A percentile compares a stretch with the other conserved stretches of the same genome.
These are phyloP conservation scores for Brachionus rotundiformis DNA, from an alignment of 1,140 invertebrate genomes.

Conservation along the genomic window DNA sequence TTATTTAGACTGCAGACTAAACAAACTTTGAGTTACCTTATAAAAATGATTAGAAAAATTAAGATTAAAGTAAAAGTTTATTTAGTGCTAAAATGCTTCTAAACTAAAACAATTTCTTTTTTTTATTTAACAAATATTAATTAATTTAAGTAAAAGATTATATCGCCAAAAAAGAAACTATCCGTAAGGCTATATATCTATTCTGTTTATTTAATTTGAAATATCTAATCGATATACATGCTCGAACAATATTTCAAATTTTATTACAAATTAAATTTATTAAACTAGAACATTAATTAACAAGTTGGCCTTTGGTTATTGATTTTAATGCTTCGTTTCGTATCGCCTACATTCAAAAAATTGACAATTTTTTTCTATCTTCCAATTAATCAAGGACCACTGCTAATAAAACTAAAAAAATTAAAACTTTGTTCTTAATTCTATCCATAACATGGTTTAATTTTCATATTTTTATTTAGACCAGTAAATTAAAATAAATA, in stretches of 20 bases:
- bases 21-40: slow-evolving; percentile 40
- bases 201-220: not conserved
- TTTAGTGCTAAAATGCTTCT: not conserved
- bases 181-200: not conserved
- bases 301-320: not conserved
- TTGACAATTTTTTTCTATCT: not conserved
- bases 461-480: no score
- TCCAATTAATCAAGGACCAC: not conserved
- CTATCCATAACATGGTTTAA: no score
- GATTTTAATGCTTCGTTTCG: slow-evolving; percentile 1
- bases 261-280: slow-evolving; percentile 8
- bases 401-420: not conserved
- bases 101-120: slow-evolving; percentile 3
- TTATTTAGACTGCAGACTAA: slow-evolving; percentile 30
- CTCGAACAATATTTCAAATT: slow-evolving; percentile 15
- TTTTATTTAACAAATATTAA: not conserved
- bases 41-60: slow-evolving; percentile 16
- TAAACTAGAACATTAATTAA: not conserved
- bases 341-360: not conserved
- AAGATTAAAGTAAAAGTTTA: slow-evolving; percentile 16
- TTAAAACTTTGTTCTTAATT: no score
- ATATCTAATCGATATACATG: not conserved
- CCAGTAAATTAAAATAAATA: no score
- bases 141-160: slow-evolving; percentile 24
- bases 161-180: not conserved